Evolutionary conservation across 2,888 invertebrate species (phyloP).

Genomic region (Pemphredon lugubris): DNA sequence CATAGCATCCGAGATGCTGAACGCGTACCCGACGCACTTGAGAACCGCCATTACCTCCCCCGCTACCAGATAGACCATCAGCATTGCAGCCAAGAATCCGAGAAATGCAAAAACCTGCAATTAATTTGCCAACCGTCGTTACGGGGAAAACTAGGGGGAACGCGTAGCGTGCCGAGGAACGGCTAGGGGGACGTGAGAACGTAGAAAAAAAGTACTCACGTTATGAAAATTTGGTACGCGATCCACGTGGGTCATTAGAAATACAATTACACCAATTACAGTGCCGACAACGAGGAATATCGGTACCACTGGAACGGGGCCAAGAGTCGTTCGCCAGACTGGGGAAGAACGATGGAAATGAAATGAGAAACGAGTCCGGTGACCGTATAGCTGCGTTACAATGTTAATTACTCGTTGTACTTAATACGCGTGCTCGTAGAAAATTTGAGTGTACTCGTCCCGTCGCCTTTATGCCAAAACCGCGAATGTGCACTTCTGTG

Average conservation of each 20-base stretch:
- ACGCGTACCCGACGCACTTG: slow-evolving; percentile 83
- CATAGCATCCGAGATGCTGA: slow-evolving; percentile 83
- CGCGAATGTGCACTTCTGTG: no score
- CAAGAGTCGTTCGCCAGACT: slow-evolving; percentile 68
- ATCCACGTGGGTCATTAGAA: slow-evolving; percentile 67
- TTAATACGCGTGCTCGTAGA: no score
- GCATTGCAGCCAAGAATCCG: slow-evolving; percentile 83
- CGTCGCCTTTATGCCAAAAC: no score
- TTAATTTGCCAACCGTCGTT: slow-evolving; percentile 26
- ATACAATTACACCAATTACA: slow-evolving; percentile 65
- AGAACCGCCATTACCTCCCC: slow-evolving; percentile 84
- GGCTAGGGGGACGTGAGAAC: not conserved
- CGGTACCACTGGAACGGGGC: slow-evolving; percentile 66
- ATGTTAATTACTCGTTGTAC: slow-evolving; percentile 6
- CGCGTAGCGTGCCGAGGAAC: not conserved
- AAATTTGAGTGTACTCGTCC: no score
- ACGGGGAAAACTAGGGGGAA: no score
- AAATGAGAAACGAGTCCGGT: slow-evolving; percentile 31
- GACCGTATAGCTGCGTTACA: slow-evolving; percentile 6
- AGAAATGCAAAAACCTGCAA: slow-evolving; percentile 82
- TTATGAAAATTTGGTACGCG: slow-evolving; percentile 74
- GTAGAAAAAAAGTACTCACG: slow-evolving; percentile 65
- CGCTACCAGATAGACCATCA: slow-evolving; percentile 85
- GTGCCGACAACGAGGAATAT: slow-evolving; percentile 61
- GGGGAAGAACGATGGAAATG: slow-evolving; percentile 48